These are phyloP conservation scores for Cettia cetti DNA, from an alignment of 2,113 vertebrate genomes.

Conservation along the genomic window DNA sequence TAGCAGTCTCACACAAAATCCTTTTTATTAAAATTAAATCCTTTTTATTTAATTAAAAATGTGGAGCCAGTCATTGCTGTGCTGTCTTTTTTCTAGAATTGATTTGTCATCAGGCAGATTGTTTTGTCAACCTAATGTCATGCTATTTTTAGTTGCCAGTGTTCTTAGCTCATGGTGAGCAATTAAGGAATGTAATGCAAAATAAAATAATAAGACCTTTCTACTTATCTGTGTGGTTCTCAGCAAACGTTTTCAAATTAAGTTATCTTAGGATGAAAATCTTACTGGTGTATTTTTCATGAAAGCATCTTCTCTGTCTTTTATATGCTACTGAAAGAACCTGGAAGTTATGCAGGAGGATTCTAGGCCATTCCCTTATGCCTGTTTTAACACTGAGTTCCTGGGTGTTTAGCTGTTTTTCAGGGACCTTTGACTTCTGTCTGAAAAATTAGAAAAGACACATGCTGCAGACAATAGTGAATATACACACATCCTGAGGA, in stretches of 20 bases:
- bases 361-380: neutral
- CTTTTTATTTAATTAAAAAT: neutral
- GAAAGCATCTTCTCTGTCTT: neutral
- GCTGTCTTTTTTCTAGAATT: neutral
- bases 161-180: neutral
- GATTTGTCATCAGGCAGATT: neutral
- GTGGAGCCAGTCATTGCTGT: neutral
- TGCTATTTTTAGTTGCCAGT: neutral
- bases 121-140: neutral
- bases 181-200: neutral
- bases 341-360: neutral
- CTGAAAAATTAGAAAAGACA: neutral
- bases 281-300: neutral
- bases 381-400: neutral
- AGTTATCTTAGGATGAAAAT: neutral
- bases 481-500: neutral
- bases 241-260: neutral
- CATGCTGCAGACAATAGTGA: neutral
- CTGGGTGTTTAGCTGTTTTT: neutral
- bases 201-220: neutral
- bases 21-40: neutral
- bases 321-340: fast-evolving
- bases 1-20: neutral
- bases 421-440: neutral
- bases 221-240: neutral